Conservation (phyloP, 2,797 vertebrate species). For the Vespertilio murinus region DNA sequence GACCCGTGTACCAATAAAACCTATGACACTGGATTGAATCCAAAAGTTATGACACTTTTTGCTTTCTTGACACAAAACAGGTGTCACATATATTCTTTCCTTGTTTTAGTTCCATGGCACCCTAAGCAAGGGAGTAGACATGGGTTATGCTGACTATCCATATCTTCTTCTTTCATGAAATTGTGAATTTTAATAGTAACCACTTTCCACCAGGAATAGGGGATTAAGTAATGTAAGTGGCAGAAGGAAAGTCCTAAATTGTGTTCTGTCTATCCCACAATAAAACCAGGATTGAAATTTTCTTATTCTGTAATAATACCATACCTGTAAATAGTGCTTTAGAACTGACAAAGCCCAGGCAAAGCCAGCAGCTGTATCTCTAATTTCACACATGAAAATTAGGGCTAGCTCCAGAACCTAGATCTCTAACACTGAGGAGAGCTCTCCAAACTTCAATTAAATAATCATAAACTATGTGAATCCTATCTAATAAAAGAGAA, state of each 20-base stretch:
- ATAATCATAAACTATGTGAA: not conserved
- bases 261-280: not conserved
- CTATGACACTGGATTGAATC: not conserved
- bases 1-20: not conserved
- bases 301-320: constrained; percentile 19
- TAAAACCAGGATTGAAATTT: not conserved
- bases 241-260: not conserved
- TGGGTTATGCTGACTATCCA: not conserved
- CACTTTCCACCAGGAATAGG: not conserved
- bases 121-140: not conserved
- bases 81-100: not conserved
- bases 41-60: not conserved
- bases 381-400: not conserved
- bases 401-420: not conserved
- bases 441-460: not conserved
- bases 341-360: not conserved
- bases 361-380: not conserved
- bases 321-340: not conserved
- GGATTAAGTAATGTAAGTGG: not conserved
- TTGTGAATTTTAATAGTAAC: not conserved
- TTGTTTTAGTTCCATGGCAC: not conserved
- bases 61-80: not conserved
- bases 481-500: too few species aligned
- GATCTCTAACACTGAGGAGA: not conserved
- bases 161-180: not conserved